Evolutionary conservation across 2,113 vertebrate species (phyloP).

Genomic region (Albula goreensis): DNA sequence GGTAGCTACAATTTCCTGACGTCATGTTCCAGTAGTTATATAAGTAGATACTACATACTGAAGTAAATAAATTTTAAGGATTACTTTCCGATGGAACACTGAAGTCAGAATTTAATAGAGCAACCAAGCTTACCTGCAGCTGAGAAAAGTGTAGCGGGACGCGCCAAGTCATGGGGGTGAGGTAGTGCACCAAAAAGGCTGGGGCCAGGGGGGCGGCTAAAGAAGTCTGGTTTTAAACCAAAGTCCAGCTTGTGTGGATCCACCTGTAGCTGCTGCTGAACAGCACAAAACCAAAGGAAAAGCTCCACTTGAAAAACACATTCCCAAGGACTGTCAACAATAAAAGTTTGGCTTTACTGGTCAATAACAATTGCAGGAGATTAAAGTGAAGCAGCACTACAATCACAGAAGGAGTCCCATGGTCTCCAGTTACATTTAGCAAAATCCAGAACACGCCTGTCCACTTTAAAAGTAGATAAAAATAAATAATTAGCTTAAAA

Average conservation of each 20-base stretch:
- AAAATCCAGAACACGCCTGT: too few species aligned
- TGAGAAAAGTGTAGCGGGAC: conserved; percentile 70
- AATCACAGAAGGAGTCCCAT: too few species aligned
- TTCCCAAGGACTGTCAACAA: background rate
- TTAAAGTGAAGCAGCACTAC: background rate
- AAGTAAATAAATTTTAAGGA: too few species aligned
- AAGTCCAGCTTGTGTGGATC: conserved; percentile 81
- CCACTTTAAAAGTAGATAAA: too few species aligned
- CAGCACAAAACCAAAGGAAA: background rate
- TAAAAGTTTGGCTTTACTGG: background rate
- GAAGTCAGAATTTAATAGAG: too few species aligned
- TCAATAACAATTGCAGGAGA: background rate
- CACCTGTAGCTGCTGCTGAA: conserved; percentile 73
- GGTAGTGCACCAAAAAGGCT: conserved; percentile 73
- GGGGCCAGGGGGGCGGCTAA: conserved; percentile 72
- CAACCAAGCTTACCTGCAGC: conserved; percentile 63
- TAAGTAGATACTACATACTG: too few species aligned
- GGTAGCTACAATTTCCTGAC: too few species aligned
- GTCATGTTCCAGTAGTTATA: too few species aligned
- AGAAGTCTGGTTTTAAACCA: conserved; percentile 77
- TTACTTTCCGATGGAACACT: too few species aligned
- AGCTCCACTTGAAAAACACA: background rate
- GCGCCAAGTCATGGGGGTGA: conserved; percentile 76
- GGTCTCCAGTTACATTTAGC: too few species aligned
- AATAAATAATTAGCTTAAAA: too few species aligned